A percentile compares a stretch with the other conserved stretches of the same genome.
These are phyloP conservation scores for Bellardia bayeri DNA, from an alignment of 2,888 invertebrate species.

Conservation along the genomic window DNA sequence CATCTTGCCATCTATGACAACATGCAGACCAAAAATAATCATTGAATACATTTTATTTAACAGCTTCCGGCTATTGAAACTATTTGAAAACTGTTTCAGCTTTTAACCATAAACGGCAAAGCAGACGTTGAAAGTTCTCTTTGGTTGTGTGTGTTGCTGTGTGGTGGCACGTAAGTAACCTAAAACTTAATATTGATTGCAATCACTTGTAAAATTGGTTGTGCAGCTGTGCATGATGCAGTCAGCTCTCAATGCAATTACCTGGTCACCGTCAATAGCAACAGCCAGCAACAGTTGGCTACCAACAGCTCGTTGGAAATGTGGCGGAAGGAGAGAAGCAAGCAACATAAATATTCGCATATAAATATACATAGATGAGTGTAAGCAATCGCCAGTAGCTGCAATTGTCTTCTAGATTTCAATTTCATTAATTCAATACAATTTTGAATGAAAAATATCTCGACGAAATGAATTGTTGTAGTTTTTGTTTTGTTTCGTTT, in stretches of 20 bases:
- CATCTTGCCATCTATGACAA: conserved; percentile 53
- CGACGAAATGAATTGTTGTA: conserved; percentile 58
- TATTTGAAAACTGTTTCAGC: conserved; percentile 60
- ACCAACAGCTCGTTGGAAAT: conserved; percentile 23
- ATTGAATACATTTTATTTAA: conserved; percentile 69
- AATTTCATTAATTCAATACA: conserved; percentile 75
- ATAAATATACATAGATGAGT: conserved; percentile 65
- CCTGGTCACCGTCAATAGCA: conserved; percentile 41
- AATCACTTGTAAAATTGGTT: conserved; percentile 71
- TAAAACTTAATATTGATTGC: conserved; percentile 73
- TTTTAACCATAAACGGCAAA: conserved; percentile 55
- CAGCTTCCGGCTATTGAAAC: conserved; percentile 73
- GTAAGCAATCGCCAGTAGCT: conserved; percentile 71
- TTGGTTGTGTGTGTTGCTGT: conserved; percentile 18
- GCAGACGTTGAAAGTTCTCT: conserved; percentile 60
- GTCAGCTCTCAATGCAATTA: conserved; percentile 63
- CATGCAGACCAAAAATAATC: conserved; percentile 48
- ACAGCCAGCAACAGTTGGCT: conserved; percentile 30
- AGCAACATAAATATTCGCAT: conserved; percentile 32
- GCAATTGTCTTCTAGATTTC: conserved; percentile 74
- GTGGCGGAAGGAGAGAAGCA: background rate
- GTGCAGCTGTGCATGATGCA: conserved; percentile 71
- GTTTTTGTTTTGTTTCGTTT: background rate
- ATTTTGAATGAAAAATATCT: conserved; percentile 69
- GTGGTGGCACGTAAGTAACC: conserved; percentile 67